Evolutionary conservation across 2,797 vertebrate species (phyloP), one percentile per base, ranked within the genome.

Genomic region (Onychomys torridus): DNA sequence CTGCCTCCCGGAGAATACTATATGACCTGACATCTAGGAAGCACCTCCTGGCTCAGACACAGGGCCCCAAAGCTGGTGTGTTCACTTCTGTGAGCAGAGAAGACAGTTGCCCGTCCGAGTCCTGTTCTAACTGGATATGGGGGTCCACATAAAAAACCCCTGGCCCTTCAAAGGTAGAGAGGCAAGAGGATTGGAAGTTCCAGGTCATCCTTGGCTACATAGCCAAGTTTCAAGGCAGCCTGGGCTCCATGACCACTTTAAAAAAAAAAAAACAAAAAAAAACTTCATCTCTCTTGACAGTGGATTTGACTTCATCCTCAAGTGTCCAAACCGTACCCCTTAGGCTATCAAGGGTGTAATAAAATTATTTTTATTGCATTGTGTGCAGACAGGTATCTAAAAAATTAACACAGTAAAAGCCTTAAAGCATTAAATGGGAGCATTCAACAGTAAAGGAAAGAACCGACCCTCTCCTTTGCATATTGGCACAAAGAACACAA

Each of bases 351-450:
- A 98, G 99, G 98, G 99, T 99, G 99, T 99, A 99, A 99, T 99
- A 99, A 99, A 99, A 99, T 99, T 99, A 98, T 99, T 99, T 99
- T 99, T 99, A 99, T 99, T 99, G 99, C 99, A 99, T 99, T 99
- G 99, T 99, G 99, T 99, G 99, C 99, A 99, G 99, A 99, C 99
- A 98, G 99, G 98, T 98, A 99, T 99, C 99, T 99, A 99, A 99
- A 99, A 99, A 99, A 99, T 99, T 98, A 98, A 98, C 99, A 99
- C 99, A 99, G 99, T 99, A 98, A 99, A 99, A 99, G 99, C 99
- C 99, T 98, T 99, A 99, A 99, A 99, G 99, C 99, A 99, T 99
- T 99, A 99, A 99, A 99, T 99, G 98, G 99, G 99, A 99, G 99
- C 99, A 99, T 99, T 99, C 99, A 99, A 99, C 99, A 98, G 97